Base-by-base conservation (phyloP, 2,888 invertebrate genomes). In the Drosophila lacicola region DNA sequence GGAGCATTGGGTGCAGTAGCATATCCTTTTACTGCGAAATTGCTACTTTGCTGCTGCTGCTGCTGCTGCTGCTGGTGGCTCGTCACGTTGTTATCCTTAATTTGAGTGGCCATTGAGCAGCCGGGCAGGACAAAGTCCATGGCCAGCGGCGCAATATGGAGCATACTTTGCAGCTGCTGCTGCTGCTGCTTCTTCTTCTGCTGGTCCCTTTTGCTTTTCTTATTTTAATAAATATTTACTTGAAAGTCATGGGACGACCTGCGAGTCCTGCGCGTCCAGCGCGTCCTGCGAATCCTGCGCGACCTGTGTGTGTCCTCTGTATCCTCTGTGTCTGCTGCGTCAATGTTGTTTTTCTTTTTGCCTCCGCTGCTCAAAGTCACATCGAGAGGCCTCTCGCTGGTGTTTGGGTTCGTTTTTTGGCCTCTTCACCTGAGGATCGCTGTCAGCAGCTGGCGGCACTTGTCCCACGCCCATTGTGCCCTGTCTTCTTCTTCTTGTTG, bases 81-180 rank as follows among this genome's bases (percentile, higher is more conserved):
- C 29, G 73, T 53, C 71, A 84, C 75, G 80, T 85, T 89, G 88
- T 85, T 89, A 85, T 78, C 88, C 88, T 74, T 85, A 85, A 85
- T 85, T 85, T 85, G 85, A 86, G 85, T 86, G 85, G 85, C 89
- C 88, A 88, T 86, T 80, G 90, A 86, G 78, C 56, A 56, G 49
- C 54, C 19, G 51, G 50, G 8, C 37, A 58, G 51, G 49, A 57
- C 57, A 17, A 44, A 34, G 41, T 51, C 56, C 34, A 45, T 45
- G 29, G 65, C 79, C 71, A 61, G 64, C 63, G 72, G 65, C 64
- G 50, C 42, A 29, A 50, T 50, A 53, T 64, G 46, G 49, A 64
- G 78, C 76, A 77, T 72, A 72, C 75, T 72, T 69, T 62, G 33
- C 33, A 53, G 68, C 56, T 50, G 29, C 49, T 9, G 33, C 29